phyloP scores from a whole-genome alignment of 2,113 vertebrate species.

The Nymphicus hollandicus region DNA sequence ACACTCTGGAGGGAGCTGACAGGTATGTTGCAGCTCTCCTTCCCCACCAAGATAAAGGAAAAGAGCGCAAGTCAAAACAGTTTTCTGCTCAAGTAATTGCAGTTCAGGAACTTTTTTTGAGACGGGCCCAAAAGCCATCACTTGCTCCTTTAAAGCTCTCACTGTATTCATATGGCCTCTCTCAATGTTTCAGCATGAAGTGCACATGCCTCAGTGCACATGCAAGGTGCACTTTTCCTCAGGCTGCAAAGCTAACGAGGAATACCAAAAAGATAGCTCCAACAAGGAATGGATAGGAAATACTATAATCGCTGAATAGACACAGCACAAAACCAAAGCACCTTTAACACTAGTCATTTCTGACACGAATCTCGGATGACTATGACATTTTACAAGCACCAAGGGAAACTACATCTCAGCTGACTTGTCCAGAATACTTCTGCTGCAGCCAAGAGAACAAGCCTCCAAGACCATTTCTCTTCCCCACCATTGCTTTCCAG shows the following conservation, averaged over 20 bases:
- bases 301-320: fast-evolving
- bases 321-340: background rate
- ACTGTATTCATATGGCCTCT: background rate
- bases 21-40: background rate
- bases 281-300: background rate
- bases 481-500: background rate
- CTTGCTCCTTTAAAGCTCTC: background rate
- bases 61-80: background rate
- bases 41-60: background rate
- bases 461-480: background rate
- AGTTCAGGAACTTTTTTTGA: background rate
- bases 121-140: background rate
- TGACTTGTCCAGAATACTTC: background rate
- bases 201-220: background rate
- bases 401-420: background rate
- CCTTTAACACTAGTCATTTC: background rate
- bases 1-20: fast-evolving
- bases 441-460: background rate
- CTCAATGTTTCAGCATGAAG: background rate
- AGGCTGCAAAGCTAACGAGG: background rate
- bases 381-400: background rate
- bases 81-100: background rate
- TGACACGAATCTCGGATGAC: background rate
- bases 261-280: background rate
- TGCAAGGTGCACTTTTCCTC: background rate